Evolutionary conservation across 2,797 vertebrate species (phyloP), one percentile per base, ranked within the genome.

Genomic region (Parotocinclus haroldoi): DNA sequence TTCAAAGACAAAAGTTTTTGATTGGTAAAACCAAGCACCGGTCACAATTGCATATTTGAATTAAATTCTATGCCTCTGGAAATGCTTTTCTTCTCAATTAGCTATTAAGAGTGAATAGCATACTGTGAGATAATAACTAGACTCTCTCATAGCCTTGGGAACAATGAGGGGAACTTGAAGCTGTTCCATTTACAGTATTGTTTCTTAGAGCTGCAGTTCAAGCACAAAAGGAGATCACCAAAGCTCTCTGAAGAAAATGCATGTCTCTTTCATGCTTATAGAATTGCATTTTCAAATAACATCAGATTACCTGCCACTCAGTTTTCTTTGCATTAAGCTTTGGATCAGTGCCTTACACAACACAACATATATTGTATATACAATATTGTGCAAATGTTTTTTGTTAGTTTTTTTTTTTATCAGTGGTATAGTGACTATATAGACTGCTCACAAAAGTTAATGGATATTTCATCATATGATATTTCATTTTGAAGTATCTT

Each of bases 71-170:
- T 36, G 18, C 18, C 17, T 37, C 39, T 50, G 63, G 61, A 67
- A 70, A 56, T 8, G 11, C 11, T 56, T 66, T 56, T 12, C 59
- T 10, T 65, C 45, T 46, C 54, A 63, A 37, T 73, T 55, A 67
- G 55, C 59, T 60, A 17, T 71, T 63, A 62, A 51, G 50, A 57
- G 58, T 39, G 46, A 68, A 37, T 61, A 40, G 27, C 48, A 27
- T 36, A 60, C 45, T 72, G 44, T 40, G 50, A 66, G 51, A 72
- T 72, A 66, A 65, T 71, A 71, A 55, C 50, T 50, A 64, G 36
- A 49, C 49, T 59, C 61, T 52, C 48, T 64, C 48, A 42, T 50
- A 60, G 69, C 50, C 56, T 50, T 60, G 57, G 42, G 69, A 66
- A 66, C 42, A 71, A 46, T 48, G 63, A 66, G 37, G 52, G 46